Evolutionary conservation across 2,888 invertebrate genomes (phyloP).

Genomic region (Buathra laborator): DNA sequence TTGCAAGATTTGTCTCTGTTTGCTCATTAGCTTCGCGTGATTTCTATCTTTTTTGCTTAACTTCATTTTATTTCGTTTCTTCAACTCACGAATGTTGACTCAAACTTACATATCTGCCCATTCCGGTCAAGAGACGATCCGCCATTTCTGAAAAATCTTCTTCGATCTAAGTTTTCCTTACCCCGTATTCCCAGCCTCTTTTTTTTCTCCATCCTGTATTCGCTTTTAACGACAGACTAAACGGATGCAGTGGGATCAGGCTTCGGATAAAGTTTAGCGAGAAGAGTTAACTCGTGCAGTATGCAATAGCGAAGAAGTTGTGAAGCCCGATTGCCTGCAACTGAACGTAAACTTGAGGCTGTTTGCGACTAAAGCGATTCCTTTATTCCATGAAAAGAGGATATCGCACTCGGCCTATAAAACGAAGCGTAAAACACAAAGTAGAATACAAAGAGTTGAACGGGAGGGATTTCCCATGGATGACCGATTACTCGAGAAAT

Average conservation of each 20-base stretch:
- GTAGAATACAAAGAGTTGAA: constrained; percentile 38
- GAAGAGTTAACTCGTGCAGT: constrained; percentile 51
- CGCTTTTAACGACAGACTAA: constrained; percentile 55
- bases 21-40: no score
- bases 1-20: no score
- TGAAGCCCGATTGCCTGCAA: constrained; percentile 47
- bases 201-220: neutral
- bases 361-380: constrained; percentile 42
- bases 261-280: constrained; percentile 48
- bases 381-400: constrained; percentile 58
- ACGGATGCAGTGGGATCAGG: constrained; percentile 41
- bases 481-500: constrained; percentile 30
- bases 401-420: constrained; percentile 55
- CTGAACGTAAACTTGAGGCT: constrained; percentile 55
- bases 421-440: constrained; percentile 52
- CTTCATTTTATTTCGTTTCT: neutral
- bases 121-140: neutral
- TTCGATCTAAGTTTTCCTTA: neutral
- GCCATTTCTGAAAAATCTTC: neutral
- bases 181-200: neutral
- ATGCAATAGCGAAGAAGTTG: constrained; percentile 58
- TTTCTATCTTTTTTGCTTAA: neutral
- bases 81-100: neutral
- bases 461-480: constrained; percentile 8
- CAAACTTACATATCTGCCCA: neutral